Base-by-base conservation (phyloP, 37 sponge, comb jelly and placozoan genomes). In the Geodia barretti region DNA sequence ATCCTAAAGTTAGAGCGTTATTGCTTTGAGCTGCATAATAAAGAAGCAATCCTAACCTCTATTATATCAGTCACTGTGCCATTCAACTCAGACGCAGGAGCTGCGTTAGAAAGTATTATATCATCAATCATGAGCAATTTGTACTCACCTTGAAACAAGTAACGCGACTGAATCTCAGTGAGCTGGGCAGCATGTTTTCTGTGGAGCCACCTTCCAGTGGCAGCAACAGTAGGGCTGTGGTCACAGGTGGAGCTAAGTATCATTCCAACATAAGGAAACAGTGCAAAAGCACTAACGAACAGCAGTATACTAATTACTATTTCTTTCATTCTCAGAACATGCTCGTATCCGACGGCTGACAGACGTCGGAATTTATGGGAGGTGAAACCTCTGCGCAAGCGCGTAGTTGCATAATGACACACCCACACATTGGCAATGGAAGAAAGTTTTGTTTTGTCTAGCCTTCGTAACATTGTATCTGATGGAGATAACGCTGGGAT, bases 51-150 rank as follows among this genome's bases (percentile, higher is more conserved):
- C 11, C 65, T 8, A 32, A 68, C 68, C 34, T 68, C 34, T 20
- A 68, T 29, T 5, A 68, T 68, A 32, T 30, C 68, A 31, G 29
- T 1, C 20, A 68, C 34, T 29, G 34, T 68, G 20, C 33, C 68
- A 68, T 29, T 68, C 34, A 33, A 1, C 9, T 68, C 68, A 68
- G 68, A 68, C 34, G 68, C 30, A 32, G 68, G 68, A 68, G 2
- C 68, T 68, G 68, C 5, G 4, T 20, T 33, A 30, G 33, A 33
- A 29, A 26, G n/a, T 17, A 47, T 47, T 47, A 14, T 47, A 47
- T 14, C 54, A 47, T 47, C 54, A 7, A 39, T n/a, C 24, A 47
- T 47, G 14, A 47, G 14, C 54, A 7, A 47, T 7, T 14, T 17
- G 11, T 47, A 17, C 54, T 47, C 54, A 47, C 54, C 54, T 47